Evolutionary conservation across 2,888 invertebrate genomes (phyloP).

Genomic region (Polia nebulosa): DNA sequence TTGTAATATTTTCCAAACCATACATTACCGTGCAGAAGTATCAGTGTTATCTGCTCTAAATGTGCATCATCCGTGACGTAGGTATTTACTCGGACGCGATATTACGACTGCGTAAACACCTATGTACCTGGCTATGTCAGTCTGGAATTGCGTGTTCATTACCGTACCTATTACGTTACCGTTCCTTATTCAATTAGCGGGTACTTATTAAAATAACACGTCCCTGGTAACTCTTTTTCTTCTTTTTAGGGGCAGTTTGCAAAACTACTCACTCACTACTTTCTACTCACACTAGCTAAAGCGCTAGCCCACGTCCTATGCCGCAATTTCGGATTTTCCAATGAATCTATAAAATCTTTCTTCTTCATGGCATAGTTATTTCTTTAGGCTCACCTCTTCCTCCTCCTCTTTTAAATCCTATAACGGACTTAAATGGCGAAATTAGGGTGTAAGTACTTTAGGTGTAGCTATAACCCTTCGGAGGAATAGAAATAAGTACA

Average conservation of each 20-base stretch:
- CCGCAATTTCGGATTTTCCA: too few relatives aligned
- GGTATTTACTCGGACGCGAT: constrained; percentile 70
- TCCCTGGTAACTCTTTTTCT: background rate
- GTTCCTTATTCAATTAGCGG: constrained; percentile 20
- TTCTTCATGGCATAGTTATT: too few relatives aligned
- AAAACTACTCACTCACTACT: background rate
- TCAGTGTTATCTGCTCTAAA: constrained; percentile 71
- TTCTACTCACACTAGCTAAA: background rate
- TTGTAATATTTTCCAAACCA: constrained; percentile 33
- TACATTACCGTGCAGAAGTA: constrained; percentile 26
- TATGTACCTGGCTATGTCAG: background rate
- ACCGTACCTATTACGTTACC: constrained; percentile 17
- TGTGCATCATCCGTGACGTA: constrained; percentile 75
- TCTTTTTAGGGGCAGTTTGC: background rate
- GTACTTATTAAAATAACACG: background rate
- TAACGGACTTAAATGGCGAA: too few relatives aligned
- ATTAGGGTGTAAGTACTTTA: too few relatives aligned
- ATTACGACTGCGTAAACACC: constrained; percentile 36
- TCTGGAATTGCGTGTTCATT: constrained; percentile 53
- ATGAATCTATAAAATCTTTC: too few relatives aligned
- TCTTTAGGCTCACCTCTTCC: too few relatives aligned
- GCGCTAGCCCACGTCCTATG: too few relatives aligned
- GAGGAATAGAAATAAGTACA: too few relatives aligned
- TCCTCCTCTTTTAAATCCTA: too few relatives aligned
- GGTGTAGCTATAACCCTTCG: too few relatives aligned